These are phyloP conservation scores for Taenaris catops DNA, from an alignment of 2,888 invertebrate genomes.

Conservation along the genomic window DNA sequence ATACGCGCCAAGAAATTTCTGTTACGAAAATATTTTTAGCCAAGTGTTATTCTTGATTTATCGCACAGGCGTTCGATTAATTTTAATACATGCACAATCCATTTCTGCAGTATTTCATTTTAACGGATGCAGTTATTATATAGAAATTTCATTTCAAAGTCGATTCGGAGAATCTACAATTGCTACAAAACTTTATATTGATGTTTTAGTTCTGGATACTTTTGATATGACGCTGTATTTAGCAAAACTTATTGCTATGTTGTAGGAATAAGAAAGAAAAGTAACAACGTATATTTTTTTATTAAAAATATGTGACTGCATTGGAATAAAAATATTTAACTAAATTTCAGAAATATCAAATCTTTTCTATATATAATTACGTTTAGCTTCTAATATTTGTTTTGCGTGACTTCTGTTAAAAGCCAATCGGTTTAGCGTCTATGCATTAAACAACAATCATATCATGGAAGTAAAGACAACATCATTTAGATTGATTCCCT, in stretches of 20 bases:
- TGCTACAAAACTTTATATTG: constrained; percentile 1
- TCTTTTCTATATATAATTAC: constrained; percentile 12
- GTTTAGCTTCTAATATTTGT: constrained; percentile 34
- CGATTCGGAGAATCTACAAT: too few relatives aligned
- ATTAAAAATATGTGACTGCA: too few relatives aligned
- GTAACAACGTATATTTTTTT: too few relatives aligned
- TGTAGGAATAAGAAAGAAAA: too few relatives aligned
- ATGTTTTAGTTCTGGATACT: too few relatives aligned
- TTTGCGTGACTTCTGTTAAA: constrained; percentile 38
- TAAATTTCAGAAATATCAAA: too few relatives aligned
- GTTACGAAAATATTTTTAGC: constrained; percentile 28
- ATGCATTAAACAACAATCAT: constrained; percentile 28
- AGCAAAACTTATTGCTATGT: too few relatives aligned
- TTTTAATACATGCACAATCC: constrained; percentile 24
- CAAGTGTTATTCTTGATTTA: constrained; percentile 26
- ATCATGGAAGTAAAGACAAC: too few relatives aligned
- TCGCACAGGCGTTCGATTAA: constrained; percentile 23
- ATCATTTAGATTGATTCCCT: too few relatives aligned
- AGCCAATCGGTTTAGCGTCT: constrained; percentile 32
- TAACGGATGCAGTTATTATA: constrained; percentile 16
- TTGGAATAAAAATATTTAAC: too few relatives aligned
- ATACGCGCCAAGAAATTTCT: constrained; percentile 28
- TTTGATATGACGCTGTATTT: constrained; percentile 1
- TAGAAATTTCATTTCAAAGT: constrained; percentile 11
- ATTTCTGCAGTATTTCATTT: constrained; percentile 22